A percentile compares a stretch with the other conserved stretches of the same genome.
phyloP scores from a whole-genome alignment of 1,140 invertebrate species.

The Sycophila sp. region DNA sequence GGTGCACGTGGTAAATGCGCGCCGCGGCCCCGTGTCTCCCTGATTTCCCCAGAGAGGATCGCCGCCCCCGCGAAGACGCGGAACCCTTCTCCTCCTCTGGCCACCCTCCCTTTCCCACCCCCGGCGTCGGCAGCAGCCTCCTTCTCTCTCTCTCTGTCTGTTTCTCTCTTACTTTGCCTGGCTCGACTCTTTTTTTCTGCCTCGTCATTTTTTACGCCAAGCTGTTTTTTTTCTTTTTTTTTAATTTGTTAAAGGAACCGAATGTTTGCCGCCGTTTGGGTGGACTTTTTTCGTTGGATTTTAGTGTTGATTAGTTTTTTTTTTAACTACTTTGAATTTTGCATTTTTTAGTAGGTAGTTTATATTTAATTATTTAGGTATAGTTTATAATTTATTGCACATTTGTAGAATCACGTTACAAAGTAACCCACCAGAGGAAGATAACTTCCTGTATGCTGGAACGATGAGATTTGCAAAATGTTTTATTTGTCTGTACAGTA shows the following conservation, averaged over 20 bases:
- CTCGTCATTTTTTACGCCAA: not conserved
- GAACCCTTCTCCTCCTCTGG: slow-evolving; percentile 1
- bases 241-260: not conserved
- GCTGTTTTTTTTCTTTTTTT: not conserved
- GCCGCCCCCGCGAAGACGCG: not conserved
- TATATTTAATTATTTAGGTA: too few relatives aligned
- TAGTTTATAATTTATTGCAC: too few relatives aligned
- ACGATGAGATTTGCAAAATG: too few relatives aligned
- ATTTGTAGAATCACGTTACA: too few relatives aligned
- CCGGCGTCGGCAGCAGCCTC: not conserved
- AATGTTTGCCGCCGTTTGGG: too few relatives aligned
- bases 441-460: too few relatives aligned
- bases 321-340: too few relatives aligned
- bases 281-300: too few relatives aligned
- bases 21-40: slow-evolving; percentile 52
- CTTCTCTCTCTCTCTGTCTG: not conserved
- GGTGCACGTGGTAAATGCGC: slow-evolving; percentile 20
- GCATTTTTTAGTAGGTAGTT: not conserved
- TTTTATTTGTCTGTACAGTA: too few relatives aligned
- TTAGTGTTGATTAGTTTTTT: too few relatives aligned
- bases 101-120: not conserved
- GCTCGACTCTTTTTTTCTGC: not conserved
- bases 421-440: too few relatives aligned
- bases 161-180: too few relatives aligned
- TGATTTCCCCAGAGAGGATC: slow-evolving; percentile 62